A percentile compares a stretch with the other conserved stretches of the same genome.
phyloP scores from a whole-genome alignment of 2,797 vertebrate genomes.

The Morelia viridis region DNA sequence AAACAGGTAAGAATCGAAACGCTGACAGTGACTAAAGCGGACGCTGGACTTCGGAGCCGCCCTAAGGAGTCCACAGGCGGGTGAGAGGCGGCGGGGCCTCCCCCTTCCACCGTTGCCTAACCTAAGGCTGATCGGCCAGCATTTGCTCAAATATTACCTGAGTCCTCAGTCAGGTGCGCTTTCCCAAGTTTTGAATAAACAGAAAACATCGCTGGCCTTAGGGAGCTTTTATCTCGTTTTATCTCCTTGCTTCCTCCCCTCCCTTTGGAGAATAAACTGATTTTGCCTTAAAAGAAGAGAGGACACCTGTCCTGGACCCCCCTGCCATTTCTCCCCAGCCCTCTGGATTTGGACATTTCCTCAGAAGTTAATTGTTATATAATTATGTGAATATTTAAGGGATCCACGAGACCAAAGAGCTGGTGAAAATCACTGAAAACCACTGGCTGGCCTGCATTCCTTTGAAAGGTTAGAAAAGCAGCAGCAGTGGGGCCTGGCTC shows the following conservation, averaged over 20 bases:
- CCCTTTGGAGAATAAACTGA: slow-evolving; percentile 72
- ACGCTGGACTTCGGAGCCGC: slow-evolving; percentile 26
- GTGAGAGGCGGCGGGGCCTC: neutral
- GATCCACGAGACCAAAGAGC: slow-evolving; percentile 37
- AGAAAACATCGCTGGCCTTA: slow-evolving; percentile 70
- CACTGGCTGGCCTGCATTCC: slow-evolving; percentile 28
- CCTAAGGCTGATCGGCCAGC: neutral
- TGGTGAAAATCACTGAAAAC: slow-evolving; percentile 53
- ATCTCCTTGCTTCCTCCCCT: slow-evolving; percentile 66
- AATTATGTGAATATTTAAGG: neutral
- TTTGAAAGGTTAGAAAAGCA: slow-evolving; percentile 45
- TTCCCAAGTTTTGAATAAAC: slow-evolving; percentile 59
- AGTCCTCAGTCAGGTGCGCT: slow-evolving; percentile 68
- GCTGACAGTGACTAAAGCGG: neutral
- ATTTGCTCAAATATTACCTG: slow-evolving; percentile 63
- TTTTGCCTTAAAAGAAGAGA: slow-evolving; percentile 62
- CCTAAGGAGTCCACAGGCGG: neutral
- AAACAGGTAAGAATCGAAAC: slow-evolving; percentile 42
- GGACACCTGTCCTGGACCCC: slow-evolving; percentile 52
- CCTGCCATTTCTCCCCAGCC: slow-evolving; percentile 49
- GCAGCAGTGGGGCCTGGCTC: slow-evolving; percentile 17
- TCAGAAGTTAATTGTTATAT: neutral
- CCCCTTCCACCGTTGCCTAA: neutral
- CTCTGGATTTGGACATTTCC: slow-evolving; percentile 26
- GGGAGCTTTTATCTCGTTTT: slow-evolving; percentile 73